These are phyloP conservation scores for Trypoxylon attenuatum DNA, from an alignment of 2,888 invertebrate species.

Conservation along the genomic window DNA sequence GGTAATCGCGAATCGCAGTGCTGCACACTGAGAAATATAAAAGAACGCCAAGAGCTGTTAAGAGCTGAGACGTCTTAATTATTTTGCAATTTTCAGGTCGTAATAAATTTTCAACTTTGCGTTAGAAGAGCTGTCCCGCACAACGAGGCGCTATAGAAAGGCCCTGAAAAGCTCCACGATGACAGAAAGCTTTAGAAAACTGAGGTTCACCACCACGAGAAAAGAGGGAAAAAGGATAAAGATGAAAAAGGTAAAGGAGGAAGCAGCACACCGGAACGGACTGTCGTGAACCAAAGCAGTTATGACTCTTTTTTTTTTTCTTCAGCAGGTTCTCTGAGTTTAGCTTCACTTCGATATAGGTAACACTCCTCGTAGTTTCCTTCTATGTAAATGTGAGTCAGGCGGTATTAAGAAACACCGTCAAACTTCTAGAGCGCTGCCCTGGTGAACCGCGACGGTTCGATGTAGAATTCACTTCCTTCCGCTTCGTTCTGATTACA, in stretches of 20 bases:
- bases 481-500: slow-evolving; percentile 10
- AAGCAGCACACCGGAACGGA: slow-evolving; percentile 35
- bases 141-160: slow-evolving; percentile 18
- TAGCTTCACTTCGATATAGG: neutral
- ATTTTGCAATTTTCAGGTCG: neutral
- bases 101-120: slow-evolving; percentile 17
- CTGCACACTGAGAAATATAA: too few relatives aligned
- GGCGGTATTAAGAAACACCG: slow-evolving; percentile 49
- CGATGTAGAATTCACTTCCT: slow-evolving; percentile 2
- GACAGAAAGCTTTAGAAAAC: slow-evolving; percentile 34
- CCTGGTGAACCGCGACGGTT: slow-evolving; percentile 30
- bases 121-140: neutral
- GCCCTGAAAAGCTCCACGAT: slow-evolving; percentile 13
- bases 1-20: too few relatives aligned
- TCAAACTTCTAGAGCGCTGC: slow-evolving; percentile 52
- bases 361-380: slow-evolving; percentile 25
- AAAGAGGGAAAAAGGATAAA: slow-evolving; percentile 1
- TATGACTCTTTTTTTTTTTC: slow-evolving; percentile 48
- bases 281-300: slow-evolving; percentile 54
- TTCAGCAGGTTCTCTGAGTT: neutral
- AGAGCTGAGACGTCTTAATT: neutral
- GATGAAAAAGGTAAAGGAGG: slow-evolving; percentile 12
- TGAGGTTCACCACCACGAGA: neutral
- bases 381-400: slow-evolving; percentile 47
- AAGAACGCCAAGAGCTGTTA: too few relatives aligned